Evolutionary conservation across 1,140 invertebrate species (phyloP).

Genomic region (Ooceraea biroi): DNA sequence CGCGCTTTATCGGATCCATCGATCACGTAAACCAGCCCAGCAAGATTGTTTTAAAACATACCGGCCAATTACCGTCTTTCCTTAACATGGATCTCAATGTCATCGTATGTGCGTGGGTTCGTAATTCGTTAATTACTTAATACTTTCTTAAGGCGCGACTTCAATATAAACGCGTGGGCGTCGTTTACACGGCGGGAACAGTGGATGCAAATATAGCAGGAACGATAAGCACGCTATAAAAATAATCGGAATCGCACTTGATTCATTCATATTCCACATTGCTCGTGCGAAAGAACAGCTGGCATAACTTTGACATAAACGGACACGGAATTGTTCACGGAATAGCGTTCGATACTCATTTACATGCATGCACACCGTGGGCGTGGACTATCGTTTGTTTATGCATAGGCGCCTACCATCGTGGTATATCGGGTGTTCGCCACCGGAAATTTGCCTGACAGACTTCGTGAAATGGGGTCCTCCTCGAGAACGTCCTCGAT

Average conservation of each 20-base stretch:
- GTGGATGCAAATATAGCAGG: too few species aligned
- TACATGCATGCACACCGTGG: constrained; percentile 3
- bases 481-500: neutral
- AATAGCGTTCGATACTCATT: constrained; percentile 15
- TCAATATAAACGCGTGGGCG: too few species aligned
- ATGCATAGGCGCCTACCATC: constrained; percentile 11
- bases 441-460: constrained; percentile 41
- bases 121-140: too few species aligned
- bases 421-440: constrained; percentile 23
- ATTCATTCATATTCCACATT: neutral
- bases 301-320: neutral
- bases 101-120: too few species aligned
- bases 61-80: neutral
- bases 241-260: neutral
- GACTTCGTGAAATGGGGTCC: constrained; percentile 5
- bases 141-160: too few species aligned
- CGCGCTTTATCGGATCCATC: constrained; percentile 24
- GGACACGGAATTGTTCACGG: neutral
- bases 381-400: constrained; percentile 22
- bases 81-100: neutral
- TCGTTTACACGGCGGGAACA: too few species aligned
- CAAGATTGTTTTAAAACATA: constrained; percentile 6
- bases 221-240: too few species aligned
- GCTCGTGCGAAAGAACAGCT: neutral
- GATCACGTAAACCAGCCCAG: neutral